Conservation (phyloP, 2,888 invertebrate species). For the Monoplex corrugatus region DNA sequence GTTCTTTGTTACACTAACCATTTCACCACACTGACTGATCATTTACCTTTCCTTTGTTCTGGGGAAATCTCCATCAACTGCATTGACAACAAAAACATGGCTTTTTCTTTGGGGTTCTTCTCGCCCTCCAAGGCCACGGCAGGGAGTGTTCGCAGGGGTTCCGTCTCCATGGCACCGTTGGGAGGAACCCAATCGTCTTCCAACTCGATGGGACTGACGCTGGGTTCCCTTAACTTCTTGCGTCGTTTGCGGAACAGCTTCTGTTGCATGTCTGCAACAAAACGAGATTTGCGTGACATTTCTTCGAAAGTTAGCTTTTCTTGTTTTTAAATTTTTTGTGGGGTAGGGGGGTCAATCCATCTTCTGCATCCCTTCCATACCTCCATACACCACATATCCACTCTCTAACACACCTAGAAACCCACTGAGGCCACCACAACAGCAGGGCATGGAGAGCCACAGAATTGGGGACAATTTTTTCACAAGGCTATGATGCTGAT, state of each 20-base stretch:
- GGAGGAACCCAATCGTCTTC: constrained; percentile 59
- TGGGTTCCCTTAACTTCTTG: constrained; percentile 70
- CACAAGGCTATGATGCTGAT: no score
- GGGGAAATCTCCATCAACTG: constrained; percentile 63
- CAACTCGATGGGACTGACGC: constrained; percentile 72
- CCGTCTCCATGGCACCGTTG: not conserved
- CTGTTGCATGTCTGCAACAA: constrained; percentile 72
- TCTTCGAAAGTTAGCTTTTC: no score
- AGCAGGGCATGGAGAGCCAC: no score
- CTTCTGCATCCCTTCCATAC: no score
- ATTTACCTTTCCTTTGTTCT: constrained; percentile 45
- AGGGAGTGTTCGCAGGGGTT: not conserved
- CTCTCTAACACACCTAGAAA: not conserved
- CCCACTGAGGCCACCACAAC: no score
- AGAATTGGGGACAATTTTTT: no score
- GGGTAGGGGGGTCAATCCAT: not conserved
- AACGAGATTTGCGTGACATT: not conserved
- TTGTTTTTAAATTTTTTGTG: no score
- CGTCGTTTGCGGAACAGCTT: constrained; percentile 71
- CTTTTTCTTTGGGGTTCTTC: constrained; percentile 29
- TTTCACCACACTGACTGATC: constrained; percentile 26
- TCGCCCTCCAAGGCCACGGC: not conserved
- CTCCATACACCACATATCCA: not conserved
- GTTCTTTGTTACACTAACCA: constrained; percentile 14
- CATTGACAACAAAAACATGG: constrained; percentile 56